A percentile compares a stretch with the other conserved stretches of the same genome.
These are phyloP conservation scores for western clawed frog (Xenopus tropicalis) DNA, from an alignment of 2,113 vertebrate species.

Conservation along the genomic window UCB_Xtro_10.0 CM004445.2:41713001-41713500, in stretches of 20 bases:
- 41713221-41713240: conserved; percentile 27
- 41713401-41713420: conserved; percentile 10
- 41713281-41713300: neutral
- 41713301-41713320: conserved; percentile 8
- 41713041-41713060: conserved; percentile 45
- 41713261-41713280: conserved; percentile 9
- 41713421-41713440: neutral
- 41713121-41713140: conserved; percentile 46
- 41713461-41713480: neutral
- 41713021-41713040: conserved; percentile 36
- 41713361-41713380: neutral
- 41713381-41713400: neutral
- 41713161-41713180: conserved; percentile 46
- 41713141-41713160: conserved; percentile 38
- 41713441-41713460: neutral
- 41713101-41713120: conserved; percentile 42
- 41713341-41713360: neutral
- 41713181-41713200: conserved; percentile 42
- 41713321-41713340: conserved; percentile 1
- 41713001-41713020: conserved; percentile 25
- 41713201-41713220: conserved; percentile 34
- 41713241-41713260: neutral
- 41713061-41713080: conserved; percentile 30
- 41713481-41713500: neutral
- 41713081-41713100: conserved; percentile 40